Base-by-base conservation (phyloP, 2,113 vertebrate species). In the Onychostoma macrolepis region DNA sequence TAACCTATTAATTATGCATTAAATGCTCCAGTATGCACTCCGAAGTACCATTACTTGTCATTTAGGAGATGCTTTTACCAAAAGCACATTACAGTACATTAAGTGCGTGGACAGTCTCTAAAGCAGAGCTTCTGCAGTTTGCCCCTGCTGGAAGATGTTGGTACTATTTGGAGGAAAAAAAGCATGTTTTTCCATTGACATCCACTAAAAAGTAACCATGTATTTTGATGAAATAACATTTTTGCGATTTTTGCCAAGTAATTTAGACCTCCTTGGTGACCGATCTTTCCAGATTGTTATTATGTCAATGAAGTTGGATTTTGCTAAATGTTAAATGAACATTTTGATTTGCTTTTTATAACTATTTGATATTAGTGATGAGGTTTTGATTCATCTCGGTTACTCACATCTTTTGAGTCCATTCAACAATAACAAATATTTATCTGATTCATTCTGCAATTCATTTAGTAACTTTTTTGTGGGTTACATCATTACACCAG, bases 1-100 rank as follows among this genome's bases (percentile, higher is more conserved):
- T 61, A 78, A 53, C 13, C 76, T 65, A 82, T 82, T 82, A 28
- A 82, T 82, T 67, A 67, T 82, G 7, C 61, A 21, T 82, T 67
- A 65, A 81, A 28, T 81, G 58, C 12, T 19, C 12, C 65, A 65
- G 80, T 36, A 21, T 30, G n/a, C 38, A 81, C 15, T 65, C n/a
- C 58, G 17, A 63, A 10, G 38, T 33, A 21, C 63, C 26, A 71
- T 71, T 83, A 33, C 38, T 45, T 81, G 38, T 41, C 58, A 81
- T 65, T 43, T 65, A 45, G 24, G 2, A 65, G 58, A 65, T 2
- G 15, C 24, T 65, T 78, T 81, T 65, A 43, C 36, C 36, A 36
- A 45, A 81, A 81, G 58, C 33, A 41, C 50, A 80, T 41, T 41
- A 61, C 30, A 38, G 30, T 43, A 41, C 58, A 81, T 26, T 45